These are phyloP conservation scores for Periplaneta americana DNA, from an alignment of 1,140 invertebrate genomes.

Conservation along the genomic window DNA sequence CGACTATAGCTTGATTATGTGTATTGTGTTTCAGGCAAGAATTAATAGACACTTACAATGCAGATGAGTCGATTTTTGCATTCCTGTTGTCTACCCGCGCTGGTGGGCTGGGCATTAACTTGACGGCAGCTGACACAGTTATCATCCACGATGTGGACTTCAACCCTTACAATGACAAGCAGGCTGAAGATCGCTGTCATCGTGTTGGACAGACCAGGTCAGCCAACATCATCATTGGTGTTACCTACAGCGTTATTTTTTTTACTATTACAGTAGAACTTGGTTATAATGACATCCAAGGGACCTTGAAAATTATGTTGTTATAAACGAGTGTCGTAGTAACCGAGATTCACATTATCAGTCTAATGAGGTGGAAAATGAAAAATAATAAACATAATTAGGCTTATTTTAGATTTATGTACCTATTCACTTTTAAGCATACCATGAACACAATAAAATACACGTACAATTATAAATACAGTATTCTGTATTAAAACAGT, in stretches of 20 bases:
- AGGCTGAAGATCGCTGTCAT: conserved; percentile 95
- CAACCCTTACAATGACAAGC: conserved; percentile 97
- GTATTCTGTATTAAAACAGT: no score
- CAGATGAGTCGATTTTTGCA: conserved; percentile 66
- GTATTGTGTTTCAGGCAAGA: conserved; percentile 52
- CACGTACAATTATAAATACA: no score
- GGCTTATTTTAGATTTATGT: no score
- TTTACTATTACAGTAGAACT: neutral
- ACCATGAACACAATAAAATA: no score
- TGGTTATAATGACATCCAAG: no score
- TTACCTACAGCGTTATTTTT: neutral
- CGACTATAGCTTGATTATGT: no score
- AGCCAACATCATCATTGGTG: conserved; percentile 19
- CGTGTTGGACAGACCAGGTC: conserved; percentile 86
- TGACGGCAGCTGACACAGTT: conserved; percentile 88
- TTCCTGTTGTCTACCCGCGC: conserved; percentile 81
- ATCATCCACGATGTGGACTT: conserved; percentile 96
- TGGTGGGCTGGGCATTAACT: conserved; percentile 87
- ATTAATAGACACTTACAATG: conserved; percentile 73
- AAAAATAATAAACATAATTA: no score
- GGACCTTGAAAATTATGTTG: no score
- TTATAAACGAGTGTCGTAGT: no score
- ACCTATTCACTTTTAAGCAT: no score
- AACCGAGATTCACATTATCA: no score
- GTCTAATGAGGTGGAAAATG: no score